These are phyloP conservation scores for Ophion ellenae DNA, from an alignment of 2,888 invertebrate species.

Conservation along the genomic window DNA sequence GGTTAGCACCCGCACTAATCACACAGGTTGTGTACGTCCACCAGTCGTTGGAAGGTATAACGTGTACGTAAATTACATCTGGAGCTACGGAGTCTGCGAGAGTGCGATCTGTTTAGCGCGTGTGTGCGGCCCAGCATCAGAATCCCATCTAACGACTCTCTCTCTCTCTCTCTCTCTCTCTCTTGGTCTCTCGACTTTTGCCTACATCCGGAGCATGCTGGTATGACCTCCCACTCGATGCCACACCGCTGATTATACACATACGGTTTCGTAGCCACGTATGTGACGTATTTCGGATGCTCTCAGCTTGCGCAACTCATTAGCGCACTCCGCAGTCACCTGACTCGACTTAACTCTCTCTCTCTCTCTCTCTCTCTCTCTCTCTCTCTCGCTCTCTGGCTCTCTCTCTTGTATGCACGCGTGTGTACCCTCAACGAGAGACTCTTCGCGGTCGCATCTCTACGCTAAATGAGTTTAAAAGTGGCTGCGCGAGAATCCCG, in stretches of 20 bases:
- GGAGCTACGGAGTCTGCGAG: constrained; percentile 40
- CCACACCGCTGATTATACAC: constrained; percentile 17
- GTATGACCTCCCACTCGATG: constrained; percentile 37
- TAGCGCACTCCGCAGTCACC: constrained; percentile 75
- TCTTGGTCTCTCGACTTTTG: constrained; percentile 29
- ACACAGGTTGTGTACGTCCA: constrained; percentile 39
- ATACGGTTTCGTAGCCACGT: constrained; percentile 30
- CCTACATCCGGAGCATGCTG: constrained; percentile 21
- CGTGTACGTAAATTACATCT: constrained; percentile 62
- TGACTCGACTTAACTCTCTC: constrained; percentile 70
- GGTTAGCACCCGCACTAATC: constrained; percentile 59
- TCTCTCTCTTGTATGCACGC: not conserved
- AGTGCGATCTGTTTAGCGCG: constrained; percentile 30
- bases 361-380: not conserved
- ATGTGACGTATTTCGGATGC: constrained; percentile 41
- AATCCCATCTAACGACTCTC: constrained; percentile 30
- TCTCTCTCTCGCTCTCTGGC: not conserved
- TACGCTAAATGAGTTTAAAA: constrained; percentile 64
- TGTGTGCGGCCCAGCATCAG: constrained; percentile 12
- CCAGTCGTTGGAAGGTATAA: constrained; percentile 47
- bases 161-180: constrained; percentile 4
- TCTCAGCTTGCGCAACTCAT: constrained; percentile 76
- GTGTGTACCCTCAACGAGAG: constrained; percentile 52
- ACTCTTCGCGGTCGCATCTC: constrained; percentile 49
- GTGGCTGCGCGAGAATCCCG: constrained; percentile 31